Evolutionary conservation across 1,140 invertebrate species (phyloP), one percentile per base, ranked within the genome.

Genomic region (Phymastichus coffea): DNA sequence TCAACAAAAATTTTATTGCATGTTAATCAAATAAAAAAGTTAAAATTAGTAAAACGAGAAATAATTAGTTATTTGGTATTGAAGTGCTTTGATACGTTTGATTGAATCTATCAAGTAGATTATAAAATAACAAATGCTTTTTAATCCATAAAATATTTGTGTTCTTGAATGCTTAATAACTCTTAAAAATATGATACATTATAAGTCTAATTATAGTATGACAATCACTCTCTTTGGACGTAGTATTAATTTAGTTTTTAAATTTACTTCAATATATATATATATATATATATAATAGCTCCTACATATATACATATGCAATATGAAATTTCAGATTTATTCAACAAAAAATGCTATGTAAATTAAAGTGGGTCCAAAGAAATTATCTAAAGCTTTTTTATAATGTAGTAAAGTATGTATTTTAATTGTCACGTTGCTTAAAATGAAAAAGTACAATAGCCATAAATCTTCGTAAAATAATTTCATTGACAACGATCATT

Each of bases 361-460:
- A 52, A 15, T 17, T 15, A 25, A 52, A 35, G 23, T 38, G 49
- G 49, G 49, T 52, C 49, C 49, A 52, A 52, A 35, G 35, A 38
- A 52, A 25, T 52, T 9, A 52, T 25, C 15, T 38, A 52, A 22
- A 52, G 35, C 33, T 37, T 40, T 40, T 25, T 35, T 26, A 20
- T 38, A 52, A 52, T 52, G 3, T 10, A 25, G 19, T n/a, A n/a
- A n/a, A n/a, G n/a, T n/a, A n/a, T 35, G 12, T 19, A 49, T n/a
- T 20, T 33, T 20, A n/a, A 43, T 20, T 20, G 22, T 20, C 19
- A 37, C 2, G 37, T 49, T 35, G 28, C 30, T 49, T 44, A 19
- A 14, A 49, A 23, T 22, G 22, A 22, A 35, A 22, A 40, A 22
- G 40, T 52, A 22, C 22, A 23, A 26, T 52, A 52, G 14, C 10